Base-by-base conservation (phyloP, 2,797 vertebrate species). In the Apogon talboti region DNA sequence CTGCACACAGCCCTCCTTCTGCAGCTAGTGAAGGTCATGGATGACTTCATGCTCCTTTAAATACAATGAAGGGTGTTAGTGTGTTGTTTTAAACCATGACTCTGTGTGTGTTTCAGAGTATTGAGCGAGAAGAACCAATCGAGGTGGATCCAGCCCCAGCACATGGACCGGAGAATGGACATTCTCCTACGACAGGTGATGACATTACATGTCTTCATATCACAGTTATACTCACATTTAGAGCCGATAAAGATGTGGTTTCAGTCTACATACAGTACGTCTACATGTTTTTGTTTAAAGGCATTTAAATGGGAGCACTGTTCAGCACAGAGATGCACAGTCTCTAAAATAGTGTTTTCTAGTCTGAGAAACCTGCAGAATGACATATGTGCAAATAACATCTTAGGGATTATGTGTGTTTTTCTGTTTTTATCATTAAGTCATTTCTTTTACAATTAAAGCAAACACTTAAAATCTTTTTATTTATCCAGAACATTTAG, bases 41-140 rank as follows among this genome's bases (percentile, higher is more conserved):
- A 64, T 80, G 62, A 86, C 55, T 28, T 73, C 52, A 80, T 18
- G 40, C 28, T 15, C 24, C 19, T 66, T 63, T 35, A 38, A 56
- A 18, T 50, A 33, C 40, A n/a, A 11, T 61, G 3, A 63, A 43
- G 28, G 44, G n/a, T 60, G n/a, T 7, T 14, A 57, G 14, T 47
- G 41, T 64, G 64, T 40, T 37, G 46, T 16, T 40, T 12, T 42
- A 63, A 63, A 76, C 35, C 15, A 19, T 6, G 45, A 21, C 7
- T 63, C 4, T 44, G 0, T 80, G 58, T 81, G 63, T 84, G 40
- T 91, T 88, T 41, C 85, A 94, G 93, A 94, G 92, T 57, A 82
- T 90, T 76, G 93, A 94, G 59, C 85, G 91, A 56, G 93, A 94
- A 58, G 93, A 94, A 63, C 92, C 92, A 8, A 94, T 92, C 24